Conservation (phyloP, 2,113 vertebrate species). For the Pelodiscus sinensis region DNA sequence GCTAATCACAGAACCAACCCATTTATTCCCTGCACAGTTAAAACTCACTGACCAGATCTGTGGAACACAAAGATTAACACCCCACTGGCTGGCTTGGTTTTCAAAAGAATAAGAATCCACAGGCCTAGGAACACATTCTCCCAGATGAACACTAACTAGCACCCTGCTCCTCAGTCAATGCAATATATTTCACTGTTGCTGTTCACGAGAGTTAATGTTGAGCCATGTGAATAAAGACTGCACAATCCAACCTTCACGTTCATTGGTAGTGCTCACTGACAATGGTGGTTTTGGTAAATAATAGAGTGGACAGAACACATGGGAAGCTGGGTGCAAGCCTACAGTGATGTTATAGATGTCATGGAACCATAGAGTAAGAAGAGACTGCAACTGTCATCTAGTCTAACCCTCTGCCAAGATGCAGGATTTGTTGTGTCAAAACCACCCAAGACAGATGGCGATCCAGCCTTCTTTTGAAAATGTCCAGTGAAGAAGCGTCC, state of each 20-base stretch:
- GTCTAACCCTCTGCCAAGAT: background rate
- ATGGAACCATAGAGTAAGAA: background rate
- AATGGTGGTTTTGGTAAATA: background rate
- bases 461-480: background rate
- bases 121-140: background rate
- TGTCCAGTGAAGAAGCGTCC: background rate
- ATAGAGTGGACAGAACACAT: background rate
- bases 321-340: background rate
- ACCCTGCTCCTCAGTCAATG: background rate
- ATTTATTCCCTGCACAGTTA: background rate
- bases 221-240: background rate
- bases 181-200: background rate
- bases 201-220: background rate
- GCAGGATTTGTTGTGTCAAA: background rate
- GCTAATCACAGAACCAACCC: background rate
- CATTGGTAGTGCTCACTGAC: background rate
- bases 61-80: background rate
- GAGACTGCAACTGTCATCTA: background rate
- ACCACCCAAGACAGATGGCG: background rate
- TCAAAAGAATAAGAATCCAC: background rate
- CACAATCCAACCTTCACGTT: fast-evolving
- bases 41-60: background rate
- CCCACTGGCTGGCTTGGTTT: background rate
- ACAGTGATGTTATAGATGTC: background rate
- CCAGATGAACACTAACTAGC: background rate